These are phyloP conservation scores for Prunella himalayana DNA, from an alignment of 2,113 vertebrate genomes.

Conservation along the genomic window DNA sequence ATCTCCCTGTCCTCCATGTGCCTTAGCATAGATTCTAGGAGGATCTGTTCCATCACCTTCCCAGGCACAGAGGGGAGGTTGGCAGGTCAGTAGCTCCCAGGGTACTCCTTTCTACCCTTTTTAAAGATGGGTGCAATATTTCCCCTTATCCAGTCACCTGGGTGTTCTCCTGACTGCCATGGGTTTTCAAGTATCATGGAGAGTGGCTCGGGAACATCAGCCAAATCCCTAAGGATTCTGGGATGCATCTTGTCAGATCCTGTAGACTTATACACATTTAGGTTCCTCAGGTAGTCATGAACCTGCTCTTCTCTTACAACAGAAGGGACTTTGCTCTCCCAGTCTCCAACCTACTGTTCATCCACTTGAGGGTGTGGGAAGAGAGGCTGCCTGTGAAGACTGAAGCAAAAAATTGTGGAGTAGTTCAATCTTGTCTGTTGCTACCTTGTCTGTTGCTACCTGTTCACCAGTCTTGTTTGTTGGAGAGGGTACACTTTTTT, in stretches of 20 bases:
- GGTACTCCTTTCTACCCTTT: neutral
- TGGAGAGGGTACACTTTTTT: neutral
- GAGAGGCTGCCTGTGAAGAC: neutral
- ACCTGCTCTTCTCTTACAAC: neutral
- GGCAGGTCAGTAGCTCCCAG: too few relatives aligned
- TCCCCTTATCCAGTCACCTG: neutral
- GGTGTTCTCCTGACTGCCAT: neutral
- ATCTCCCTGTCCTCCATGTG: neutral
- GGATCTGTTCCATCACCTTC: neutral
- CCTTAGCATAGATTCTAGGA: neutral
- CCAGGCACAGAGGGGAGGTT: neutral
- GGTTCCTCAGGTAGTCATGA: neutral
- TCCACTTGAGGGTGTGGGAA: neutral
- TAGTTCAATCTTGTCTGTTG: neutral
- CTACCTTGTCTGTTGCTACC: neutral
- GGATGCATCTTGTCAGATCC: neutral
- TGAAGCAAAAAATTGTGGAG: neutral
- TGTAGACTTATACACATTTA: neutral
- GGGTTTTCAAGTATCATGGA: neutral
- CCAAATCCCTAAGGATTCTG: neutral
- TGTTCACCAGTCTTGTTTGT: neutral
- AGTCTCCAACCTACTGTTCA: neutral
- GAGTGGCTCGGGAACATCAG: neutral
- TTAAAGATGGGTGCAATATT: neutral
- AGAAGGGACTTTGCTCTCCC: neutral